Evolutionary conservation across 2,797 vertebrate species (phyloP), one percentile per base, ranked within the genome.

Genomic region (Lacerta viridis): DNA sequence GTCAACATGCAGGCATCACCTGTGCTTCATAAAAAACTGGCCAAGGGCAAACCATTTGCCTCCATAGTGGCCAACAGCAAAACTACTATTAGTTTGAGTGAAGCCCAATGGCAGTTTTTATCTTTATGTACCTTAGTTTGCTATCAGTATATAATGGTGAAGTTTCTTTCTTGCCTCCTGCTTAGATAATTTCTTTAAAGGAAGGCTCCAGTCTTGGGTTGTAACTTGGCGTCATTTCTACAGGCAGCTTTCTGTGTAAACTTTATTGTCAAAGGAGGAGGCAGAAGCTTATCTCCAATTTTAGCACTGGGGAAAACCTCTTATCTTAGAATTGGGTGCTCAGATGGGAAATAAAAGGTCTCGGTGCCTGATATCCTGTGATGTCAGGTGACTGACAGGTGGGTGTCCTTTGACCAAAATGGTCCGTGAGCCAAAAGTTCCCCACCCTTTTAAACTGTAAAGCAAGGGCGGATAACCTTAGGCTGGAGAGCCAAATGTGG

Each of bases 21-120:
- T 83, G 59, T 20, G 36, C 59, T 77, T 83, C 33, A 76, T n/a
- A 55, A 68, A 76, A 83, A 50, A 64, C 72, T 68, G n/a, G 27
- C 59, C 84, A n/a, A 13, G 25, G 46, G n/a, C 76, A 74, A 74
- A 68, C 33, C n/a, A 25, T 33, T 50, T 83, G 55, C 2, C 25
- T 55, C 55, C 71, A 18, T 59, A 2, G 18, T 27, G 43, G 36
- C 33, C 33, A 66, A 3, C 39, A 8, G 6, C n/a, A 55, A 46
- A 61, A 79, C 55, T 9, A 1, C 33, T 11, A 36, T 64, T 33
- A 36, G 11, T 27, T 36, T 80, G 7, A 10, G 72, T 64, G 69
- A 39, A 41, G 36, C 36, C 66, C 55, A 17, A 18, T 17, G 71
- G 11, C 25, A 25, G 46, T 46, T 81, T 89, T n/a, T 8, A 72